phyloP scores from a whole-genome alignment of 2,113 vertebrate genomes.

The Phrynocephalus versicolor region DNA sequence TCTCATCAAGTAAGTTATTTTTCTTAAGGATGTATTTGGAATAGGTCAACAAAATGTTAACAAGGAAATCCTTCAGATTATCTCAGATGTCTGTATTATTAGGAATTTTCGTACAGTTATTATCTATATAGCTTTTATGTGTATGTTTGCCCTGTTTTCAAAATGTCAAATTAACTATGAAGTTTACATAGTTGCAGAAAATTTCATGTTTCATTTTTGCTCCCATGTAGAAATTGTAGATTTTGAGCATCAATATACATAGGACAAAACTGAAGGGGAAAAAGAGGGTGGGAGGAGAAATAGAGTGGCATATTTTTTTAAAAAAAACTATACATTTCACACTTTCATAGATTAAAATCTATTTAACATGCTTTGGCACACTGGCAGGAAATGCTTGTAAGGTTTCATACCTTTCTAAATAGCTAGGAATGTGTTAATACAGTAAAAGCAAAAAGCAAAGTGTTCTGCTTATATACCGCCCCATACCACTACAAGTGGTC shows the following conservation, averaged over 20 bases:
- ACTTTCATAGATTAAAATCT: too few species aligned
- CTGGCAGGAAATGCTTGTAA: background rate
- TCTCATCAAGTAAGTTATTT: constrained; percentile 94
- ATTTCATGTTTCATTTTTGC: background rate
- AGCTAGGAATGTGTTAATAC: too few species aligned
- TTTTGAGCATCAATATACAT: background rate
- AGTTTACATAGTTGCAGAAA: background rate
- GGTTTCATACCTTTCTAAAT: background rate
- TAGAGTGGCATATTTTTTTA: too few species aligned
- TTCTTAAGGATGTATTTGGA: background rate
- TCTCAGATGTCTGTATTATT: background rate
- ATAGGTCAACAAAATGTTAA: background rate
- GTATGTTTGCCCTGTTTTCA: background rate
- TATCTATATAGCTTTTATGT: background rate
- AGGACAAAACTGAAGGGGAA: too few species aligned
- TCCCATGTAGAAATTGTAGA: background rate
- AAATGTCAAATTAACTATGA: background rate
- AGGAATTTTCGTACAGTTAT: background rate
- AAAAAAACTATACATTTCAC: too few species aligned
- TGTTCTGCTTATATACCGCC: too few species aligned
- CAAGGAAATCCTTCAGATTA: background rate
- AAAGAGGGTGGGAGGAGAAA: too few species aligned
- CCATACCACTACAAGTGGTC: too few species aligned
- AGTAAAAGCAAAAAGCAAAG: too few species aligned
- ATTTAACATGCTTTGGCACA: background rate